phyloP scores from a whole-genome alignment of 2,888 invertebrate genomes.

The Latheticus oryzae region DNA sequence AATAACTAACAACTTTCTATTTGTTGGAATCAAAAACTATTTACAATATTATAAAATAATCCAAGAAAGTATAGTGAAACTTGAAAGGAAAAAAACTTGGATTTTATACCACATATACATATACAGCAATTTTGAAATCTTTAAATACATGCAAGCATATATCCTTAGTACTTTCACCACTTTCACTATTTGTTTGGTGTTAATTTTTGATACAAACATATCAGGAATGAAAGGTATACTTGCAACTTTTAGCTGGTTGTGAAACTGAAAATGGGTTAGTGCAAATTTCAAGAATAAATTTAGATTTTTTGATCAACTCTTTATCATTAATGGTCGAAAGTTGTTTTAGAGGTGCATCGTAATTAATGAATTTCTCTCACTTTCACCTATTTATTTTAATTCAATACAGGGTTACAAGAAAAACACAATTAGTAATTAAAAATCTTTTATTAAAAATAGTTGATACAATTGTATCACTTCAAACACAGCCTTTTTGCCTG shows the following conservation, averaged over 20 bases:
- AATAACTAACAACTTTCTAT: conserved; percentile 20
- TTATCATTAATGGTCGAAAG: conserved; percentile 6
- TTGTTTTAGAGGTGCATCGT: conserved; percentile 1
- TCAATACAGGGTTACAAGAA: not conserved
- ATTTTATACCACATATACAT: conserved; percentile 13
- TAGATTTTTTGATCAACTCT: conserved; percentile 10
- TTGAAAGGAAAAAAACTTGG: too few relatives aligned
- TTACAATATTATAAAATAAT: conserved; percentile 11
- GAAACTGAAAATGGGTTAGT: too few relatives aligned
- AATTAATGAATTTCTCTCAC: conserved; percentile 17
- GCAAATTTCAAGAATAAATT: too few relatives aligned
- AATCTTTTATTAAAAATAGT: conserved; percentile 34
- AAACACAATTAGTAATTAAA: conserved; percentile 4
- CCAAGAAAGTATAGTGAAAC: conserved; percentile 28
- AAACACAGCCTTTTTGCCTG: conserved; percentile 34
- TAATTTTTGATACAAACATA: conserved; percentile 23
- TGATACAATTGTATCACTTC: conserved; percentile 24
- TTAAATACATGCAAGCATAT: conserved; percentile 11
- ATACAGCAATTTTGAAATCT: conserved; percentile 18
- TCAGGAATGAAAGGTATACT: conserved; percentile 2
- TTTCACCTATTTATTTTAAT: conserved; percentile 21
- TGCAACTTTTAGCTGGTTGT: too few relatives aligned
- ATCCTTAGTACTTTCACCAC: conserved; percentile 19
- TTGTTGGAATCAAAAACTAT: too few relatives aligned
- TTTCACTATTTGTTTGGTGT: conserved; percentile 27